Evolutionary conservation across 2,888 invertebrate genomes (phyloP).

Genomic region (Acheta domesticus): DNA sequence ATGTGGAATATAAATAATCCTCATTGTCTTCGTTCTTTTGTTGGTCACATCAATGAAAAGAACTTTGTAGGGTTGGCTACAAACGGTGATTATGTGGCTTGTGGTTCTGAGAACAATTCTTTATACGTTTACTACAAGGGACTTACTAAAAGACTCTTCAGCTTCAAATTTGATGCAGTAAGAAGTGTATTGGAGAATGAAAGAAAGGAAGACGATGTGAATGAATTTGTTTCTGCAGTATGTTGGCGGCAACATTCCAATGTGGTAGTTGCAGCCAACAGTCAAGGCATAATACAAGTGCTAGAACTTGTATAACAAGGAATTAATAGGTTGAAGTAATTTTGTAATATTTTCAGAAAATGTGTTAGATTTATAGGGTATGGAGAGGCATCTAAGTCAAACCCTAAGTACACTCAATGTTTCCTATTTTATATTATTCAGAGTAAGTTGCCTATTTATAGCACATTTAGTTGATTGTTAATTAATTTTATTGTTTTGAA

Average conservation of each 20-base stretch:
- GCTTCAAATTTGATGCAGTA: slow-evolving; percentile 81
- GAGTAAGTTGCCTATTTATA: not conserved
- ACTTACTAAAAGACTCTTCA: slow-evolving; percentile 78
- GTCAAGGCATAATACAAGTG: slow-evolving; percentile 89
- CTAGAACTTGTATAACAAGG: slow-evolving; percentile 63
- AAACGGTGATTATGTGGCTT: slow-evolving; percentile 87
- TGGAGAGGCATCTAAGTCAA: not conserved
- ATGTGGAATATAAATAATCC: slow-evolving; percentile 80
- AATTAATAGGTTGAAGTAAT: not conserved
- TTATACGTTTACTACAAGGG: slow-evolving; percentile 90
- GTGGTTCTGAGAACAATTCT: slow-evolving; percentile 93
- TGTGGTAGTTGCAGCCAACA: slow-evolving; percentile 88
- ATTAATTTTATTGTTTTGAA: no score
- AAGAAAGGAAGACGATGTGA: slow-evolving; percentile 77
- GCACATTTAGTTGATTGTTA: no score
- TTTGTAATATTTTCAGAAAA: no score
- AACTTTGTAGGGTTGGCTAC: slow-evolving; percentile 93
- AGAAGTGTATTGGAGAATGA: slow-evolving; percentile 72
- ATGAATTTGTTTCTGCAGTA: slow-evolving; percentile 93
- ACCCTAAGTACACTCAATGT: not conserved
- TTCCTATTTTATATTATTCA: not conserved
- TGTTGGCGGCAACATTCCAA: slow-evolving; percentile 85
- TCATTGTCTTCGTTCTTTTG: slow-evolving; percentile 77
- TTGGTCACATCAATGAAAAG: slow-evolving; percentile 91
- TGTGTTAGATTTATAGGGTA: not conserved